Base-by-base conservation (phyloP, 2,888 invertebrate genomes). In the Catocala nupta region DNA sequence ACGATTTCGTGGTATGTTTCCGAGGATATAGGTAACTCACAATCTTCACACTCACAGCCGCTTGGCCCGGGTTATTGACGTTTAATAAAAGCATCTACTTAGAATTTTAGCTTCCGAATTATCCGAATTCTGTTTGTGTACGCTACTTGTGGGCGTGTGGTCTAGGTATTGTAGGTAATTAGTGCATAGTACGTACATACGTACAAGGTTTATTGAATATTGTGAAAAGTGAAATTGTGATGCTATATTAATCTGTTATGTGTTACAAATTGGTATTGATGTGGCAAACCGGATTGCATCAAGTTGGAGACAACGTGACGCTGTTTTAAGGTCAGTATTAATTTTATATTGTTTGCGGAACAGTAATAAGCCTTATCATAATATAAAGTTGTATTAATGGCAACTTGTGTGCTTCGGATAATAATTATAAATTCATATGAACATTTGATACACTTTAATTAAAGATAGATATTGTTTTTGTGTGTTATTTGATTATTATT, bases 211-310 rank as follows among this genome's bases (percentile, higher is more conserved):
- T 73, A 66, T 69, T 69, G 62, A 66, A 72, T 65, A 74, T 73
- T 70, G 83, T 82, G 79, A 73, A 79, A 80, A 83, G 82, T 85
- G 84, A 78, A 77, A 81, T 81, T 82, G 86, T 88, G 85, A 76
- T 73, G 69, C 57, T 82, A 74, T 78, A 77, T 80, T 80, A 68
- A 67, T 81, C 81, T 82, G 82, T 69, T 86, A 89, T 87, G 91
- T 91, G 91, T 86, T 86, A 86, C 83, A 82, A 87, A 88, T 90
- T 87, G 82, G 84, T 84, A 89, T 85, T 90, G 91, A 92, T 92
- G 92, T 92, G 92, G 92, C 93, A 91, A 91, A 93, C 92, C 90
- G 91, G 92, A 93, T 91, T 88, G 85, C 82, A 86, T 79, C 83
- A 81, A 88, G 84, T 81, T 83, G 88, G 87, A 88, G 90, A 90